Percentiles rank a stretch among this genome's conserved stretches.
Evolutionary conservation across 2,797 vertebrate genomes (phyloP).

Genomic region (Brachyalestes nurse): DNA sequence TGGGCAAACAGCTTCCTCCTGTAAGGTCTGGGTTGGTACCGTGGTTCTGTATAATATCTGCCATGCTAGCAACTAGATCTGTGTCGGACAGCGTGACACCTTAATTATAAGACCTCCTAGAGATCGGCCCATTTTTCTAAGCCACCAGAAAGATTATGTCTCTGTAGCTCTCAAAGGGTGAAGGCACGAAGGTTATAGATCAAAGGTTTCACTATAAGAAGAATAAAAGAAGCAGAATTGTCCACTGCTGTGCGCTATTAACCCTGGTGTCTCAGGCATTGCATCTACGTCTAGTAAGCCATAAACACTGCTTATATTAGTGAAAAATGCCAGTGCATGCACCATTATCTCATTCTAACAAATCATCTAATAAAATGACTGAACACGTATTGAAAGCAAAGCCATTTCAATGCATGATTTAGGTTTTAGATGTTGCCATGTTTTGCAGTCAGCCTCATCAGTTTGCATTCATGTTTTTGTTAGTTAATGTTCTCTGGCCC

Average conservation of each 20-base stretch:
- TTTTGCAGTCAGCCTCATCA: no score
- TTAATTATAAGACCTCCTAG: constrained; percentile 11
- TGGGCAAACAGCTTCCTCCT: background rate
- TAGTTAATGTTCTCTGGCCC: background rate
- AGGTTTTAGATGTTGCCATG: no score
- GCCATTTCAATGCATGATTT: no score
- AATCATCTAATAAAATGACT: background rate
- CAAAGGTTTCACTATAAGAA: background rate
- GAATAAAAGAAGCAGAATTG: constrained; percentile 19
- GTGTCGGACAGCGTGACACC: background rate
- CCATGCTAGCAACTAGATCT: background rate
- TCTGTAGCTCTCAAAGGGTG: constrained; percentile 10
- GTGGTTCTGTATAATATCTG: background rate
- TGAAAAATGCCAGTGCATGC: background rate
- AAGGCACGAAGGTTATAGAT: constrained; percentile 18
- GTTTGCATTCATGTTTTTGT: no score
- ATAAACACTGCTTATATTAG: background rate
- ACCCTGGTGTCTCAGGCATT: constrained; percentile 3
- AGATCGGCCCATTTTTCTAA: background rate
- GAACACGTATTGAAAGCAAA: no score
- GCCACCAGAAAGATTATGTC: background rate
- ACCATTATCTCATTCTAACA: background rate
- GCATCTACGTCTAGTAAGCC: background rate
- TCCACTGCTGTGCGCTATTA: constrained; percentile 4
- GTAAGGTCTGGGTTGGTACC: background rate